Conservation (phyloP, 2,113 vertebrate species). For the Falcunculus frontatus region DNA sequence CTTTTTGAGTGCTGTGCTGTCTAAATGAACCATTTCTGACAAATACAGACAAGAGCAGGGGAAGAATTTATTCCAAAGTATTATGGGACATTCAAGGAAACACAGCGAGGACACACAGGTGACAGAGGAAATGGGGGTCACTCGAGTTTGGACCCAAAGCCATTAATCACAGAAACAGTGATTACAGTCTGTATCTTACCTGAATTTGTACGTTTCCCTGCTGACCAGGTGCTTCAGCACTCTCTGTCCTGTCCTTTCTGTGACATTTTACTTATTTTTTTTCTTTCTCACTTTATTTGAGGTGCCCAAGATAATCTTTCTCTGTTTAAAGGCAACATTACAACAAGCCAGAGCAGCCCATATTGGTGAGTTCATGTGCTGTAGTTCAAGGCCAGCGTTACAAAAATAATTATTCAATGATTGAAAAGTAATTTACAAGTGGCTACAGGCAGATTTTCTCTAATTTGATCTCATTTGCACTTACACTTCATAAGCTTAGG, state of each 20-base stretch:
- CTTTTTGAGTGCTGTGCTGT: too few relatives aligned
- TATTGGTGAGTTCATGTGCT: neutral
- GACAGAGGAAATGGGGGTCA: neutral
- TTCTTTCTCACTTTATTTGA: neutral
- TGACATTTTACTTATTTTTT: neutral
- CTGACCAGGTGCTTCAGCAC: neutral
- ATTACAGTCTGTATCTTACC: rapidly evolving
- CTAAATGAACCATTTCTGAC: neutral
- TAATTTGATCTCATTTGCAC: neutral
- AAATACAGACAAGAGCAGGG: neutral
- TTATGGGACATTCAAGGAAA: neutral
- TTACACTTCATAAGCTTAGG: neutral
- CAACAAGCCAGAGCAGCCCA: neutral
- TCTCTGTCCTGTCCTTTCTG: neutral
- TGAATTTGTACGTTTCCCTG: rapidly evolving
- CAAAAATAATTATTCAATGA: neutral
- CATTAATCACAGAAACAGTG: neutral
- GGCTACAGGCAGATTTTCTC: neutral
- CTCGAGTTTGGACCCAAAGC: rapidly evolving
- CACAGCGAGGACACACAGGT: neutral
- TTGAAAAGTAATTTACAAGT: neutral
- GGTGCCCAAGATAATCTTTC: neutral
- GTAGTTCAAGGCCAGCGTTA: neutral
- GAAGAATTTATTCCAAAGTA: neutral
- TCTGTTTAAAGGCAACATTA: neutral